Base-by-base conservation (phyloP, 2,113 vertebrate genomes). In the Phylloscopus whistleri region DNA sequence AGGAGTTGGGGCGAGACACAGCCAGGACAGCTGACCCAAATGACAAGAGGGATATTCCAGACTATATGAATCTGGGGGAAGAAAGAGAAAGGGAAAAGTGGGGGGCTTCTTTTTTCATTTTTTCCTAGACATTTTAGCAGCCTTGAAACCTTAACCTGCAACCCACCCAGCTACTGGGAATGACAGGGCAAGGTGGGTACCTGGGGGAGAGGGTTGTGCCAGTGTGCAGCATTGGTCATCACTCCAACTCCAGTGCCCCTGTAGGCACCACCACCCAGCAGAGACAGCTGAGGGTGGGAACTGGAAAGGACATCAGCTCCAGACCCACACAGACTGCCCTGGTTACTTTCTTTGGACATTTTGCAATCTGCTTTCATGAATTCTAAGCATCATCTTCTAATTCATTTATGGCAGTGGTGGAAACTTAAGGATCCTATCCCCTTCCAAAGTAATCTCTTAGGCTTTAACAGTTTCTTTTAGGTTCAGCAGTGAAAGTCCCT, bases 281-380 rank as follows among this genome's bases (percentile, higher is more conserved):
- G 60, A 69, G 77, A 76, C 20, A 72, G 49, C 41, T 73, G 23
- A 68, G 43, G 17, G 8, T 41, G 30, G 41, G 37, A 84, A 59
- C 15, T 20, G 53, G 22, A 62, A 69, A 11, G 60, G 10, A 16
- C 21, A 31, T 26, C 52, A 79, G 43, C 46, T 73, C 52, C 46
- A 70, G 31, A 74, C 31, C 24, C n/a, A 39, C 0, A 0, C 0
- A 69, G 16, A 56, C 16, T 31, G 18, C 11, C 60, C 35, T 28
- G 13, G 23, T 48, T 75, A 51, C 33, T 68, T 82, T 63, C 26
- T 74, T 48, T 31, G 62, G 48, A 72, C n/a, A 23, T 30, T 84
- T 23, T 85, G 33, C 33, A 33, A 51, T 67, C 48, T 84, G 37
- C 18, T 86, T 77, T 66, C 31, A 35, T 0, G 6, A 81, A 15